phyloP scores from a whole-genome alignment of 2,797 vertebrate genomes.

The Notoglanidium macrostoma region DNA sequence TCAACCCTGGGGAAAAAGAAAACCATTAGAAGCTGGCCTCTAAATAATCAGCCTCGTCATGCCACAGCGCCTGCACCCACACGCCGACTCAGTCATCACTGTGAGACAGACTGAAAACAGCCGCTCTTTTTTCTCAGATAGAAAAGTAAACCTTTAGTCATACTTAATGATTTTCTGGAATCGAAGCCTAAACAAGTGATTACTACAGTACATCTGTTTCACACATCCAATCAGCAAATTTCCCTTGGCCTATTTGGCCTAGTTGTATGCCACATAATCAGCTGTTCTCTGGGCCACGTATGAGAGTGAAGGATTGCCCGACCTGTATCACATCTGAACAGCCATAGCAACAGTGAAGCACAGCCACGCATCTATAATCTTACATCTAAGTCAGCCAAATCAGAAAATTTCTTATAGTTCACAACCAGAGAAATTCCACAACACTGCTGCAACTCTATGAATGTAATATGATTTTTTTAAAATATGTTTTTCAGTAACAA shows the following conservation, averaged over 20 bases:
- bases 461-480: background rate
- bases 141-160: conserved; percentile 47
- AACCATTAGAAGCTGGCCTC: conserved; percentile 31
- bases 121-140: conserved; percentile 35
- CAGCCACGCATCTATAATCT: background rate
- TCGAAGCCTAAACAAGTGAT: conserved; percentile 38
- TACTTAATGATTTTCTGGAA: conserved; percentile 47
- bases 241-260: background rate
- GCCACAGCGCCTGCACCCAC: conserved; percentile 40
- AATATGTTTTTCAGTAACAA: background rate
- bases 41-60: conserved; percentile 48
- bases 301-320: background rate
- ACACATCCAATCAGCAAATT: background rate
- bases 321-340: background rate
- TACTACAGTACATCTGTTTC: conserved; percentile 22
- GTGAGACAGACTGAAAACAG: conserved; percentile 46
- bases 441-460: background rate
- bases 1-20: conserved; percentile 29
- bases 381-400: background rate
- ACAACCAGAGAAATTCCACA: background rate
- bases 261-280: conserved; percentile 1
- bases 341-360: conserved; percentile 11
- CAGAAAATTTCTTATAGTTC: background rate
- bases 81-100: conserved; percentile 36
- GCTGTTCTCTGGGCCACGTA: background rate